Evolutionary conservation across 92 coral and sea anemone species (phyloP).

Genomic region (Anthopleura xanthogrammica): DNA sequence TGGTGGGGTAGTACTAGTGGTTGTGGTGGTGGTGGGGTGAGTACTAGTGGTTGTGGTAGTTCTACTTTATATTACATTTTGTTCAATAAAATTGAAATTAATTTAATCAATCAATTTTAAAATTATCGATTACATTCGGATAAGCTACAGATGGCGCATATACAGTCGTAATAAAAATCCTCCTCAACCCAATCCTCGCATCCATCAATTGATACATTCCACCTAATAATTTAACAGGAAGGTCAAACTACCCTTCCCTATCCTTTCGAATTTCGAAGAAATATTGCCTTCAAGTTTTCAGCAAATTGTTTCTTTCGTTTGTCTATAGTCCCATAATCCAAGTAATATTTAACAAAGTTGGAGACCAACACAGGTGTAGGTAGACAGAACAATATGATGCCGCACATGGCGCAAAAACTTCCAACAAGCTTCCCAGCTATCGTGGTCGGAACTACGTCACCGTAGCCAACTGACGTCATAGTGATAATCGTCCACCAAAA

Average conservation of each 20-base stretch:
- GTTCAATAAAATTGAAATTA: no score
- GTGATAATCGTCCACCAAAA: conserved; percentile 98
- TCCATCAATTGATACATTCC: no score
- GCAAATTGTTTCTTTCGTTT: conserved; percentile 57
- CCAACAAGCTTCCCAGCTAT: conserved; percentile 75
- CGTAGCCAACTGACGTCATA: conserved; percentile 97
- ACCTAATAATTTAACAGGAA: no score
- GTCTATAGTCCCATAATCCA: conserved; percentile 37
- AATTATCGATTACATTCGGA: no score
- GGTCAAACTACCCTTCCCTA: background rate
- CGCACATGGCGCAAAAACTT: conserved; percentile 78
- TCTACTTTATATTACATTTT: no score
- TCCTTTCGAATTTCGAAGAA: conserved; percentile 34
- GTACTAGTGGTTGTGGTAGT: no score
- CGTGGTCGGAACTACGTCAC: conserved; percentile 82
- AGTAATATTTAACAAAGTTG: conserved; percentile 75
- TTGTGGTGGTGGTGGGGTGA: no score
- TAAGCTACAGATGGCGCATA: no score
- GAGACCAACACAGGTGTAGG: conserved; percentile 93
- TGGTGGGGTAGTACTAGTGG: no score
- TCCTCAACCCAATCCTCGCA: no score
- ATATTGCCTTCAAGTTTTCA: conserved; percentile 71
- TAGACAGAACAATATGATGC: conserved; percentile 78
- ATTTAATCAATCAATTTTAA: no score
- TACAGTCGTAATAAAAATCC: no score